Base-by-base conservation (phyloP, 2,113 vertebrate species). In the Phaethon lepturus region DNA sequence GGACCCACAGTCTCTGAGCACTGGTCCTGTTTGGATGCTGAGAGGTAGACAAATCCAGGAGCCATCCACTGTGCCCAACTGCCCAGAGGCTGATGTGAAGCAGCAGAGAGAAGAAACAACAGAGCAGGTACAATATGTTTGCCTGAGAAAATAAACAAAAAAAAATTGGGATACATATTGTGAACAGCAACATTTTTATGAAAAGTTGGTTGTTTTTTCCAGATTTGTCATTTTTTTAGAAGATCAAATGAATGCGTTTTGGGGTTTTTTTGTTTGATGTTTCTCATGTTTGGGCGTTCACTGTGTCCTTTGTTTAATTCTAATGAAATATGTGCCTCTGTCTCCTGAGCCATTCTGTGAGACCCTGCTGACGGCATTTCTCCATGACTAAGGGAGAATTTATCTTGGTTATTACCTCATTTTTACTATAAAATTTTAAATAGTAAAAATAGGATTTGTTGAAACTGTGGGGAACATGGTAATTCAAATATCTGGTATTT, bases 31-130 rank as follows among this genome's bases (percentile, higher is more conserved):
- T 47, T 47, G 45, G 26, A 62, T 28, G 31, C 28, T 49, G 17
- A 77, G 40, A 42, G 35, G 15, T 29, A 20, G 23, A 42, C 9
- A 9, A 69, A 55, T 56, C 6, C 20, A 23, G 22, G n/a, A 86
- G 40, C 28, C 33, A 58, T 18, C 10, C 13, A 18, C n/a, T 0
- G 0, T 42, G 14, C 10, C 29, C 25, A 7, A 1, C 23, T 53
- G 13, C 33, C 8, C 20, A 31, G 40, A 20, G 50, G 7, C 38
- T 67, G 64, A 22, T 60, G 19, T 14, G 29, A 60, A 52, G 38
- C 17, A 49, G 22, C 25, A 64, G 20, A 55, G 13, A 16, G 8
- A 22, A 72, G 17, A 18, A 69, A 29, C 28, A 33, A 24, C 10
- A 52, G 29, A 79, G 33, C 6, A 47, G 20, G 29, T 77, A 24